A percentile compares a stretch with the other conserved stretches of the same genome.
Conservation (phyloP, 2,888 invertebrate genomes). For the Latheticus oryzae region DNA sequence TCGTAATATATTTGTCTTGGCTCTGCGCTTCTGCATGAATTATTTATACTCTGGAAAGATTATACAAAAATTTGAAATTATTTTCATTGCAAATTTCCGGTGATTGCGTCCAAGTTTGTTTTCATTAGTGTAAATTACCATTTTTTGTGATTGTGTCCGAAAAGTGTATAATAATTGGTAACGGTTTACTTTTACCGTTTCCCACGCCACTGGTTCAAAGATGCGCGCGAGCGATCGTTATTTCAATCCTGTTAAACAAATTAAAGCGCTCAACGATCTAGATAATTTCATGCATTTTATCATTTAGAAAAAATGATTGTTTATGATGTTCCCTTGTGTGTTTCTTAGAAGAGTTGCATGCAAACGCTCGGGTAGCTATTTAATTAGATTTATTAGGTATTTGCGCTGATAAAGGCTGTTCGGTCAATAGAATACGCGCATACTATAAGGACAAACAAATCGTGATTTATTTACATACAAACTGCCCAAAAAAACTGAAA, state of each 20-base stretch:
- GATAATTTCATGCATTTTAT: conserved; percentile 54
- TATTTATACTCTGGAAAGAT: conserved; percentile 36
- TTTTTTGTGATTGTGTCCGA: too few relatives aligned
- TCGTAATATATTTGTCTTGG: conserved; percentile 50
- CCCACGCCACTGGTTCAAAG: conserved; percentile 24
- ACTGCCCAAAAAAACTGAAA: too few relatives aligned
- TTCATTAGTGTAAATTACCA: conserved; percentile 1
- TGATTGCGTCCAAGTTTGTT: neutral
- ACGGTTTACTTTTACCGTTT: neutral
- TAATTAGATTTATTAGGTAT: conserved; percentile 60
- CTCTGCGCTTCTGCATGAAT: conserved; percentile 42
- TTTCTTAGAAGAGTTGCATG: conserved; percentile 54
- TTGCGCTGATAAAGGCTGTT: conserved; percentile 46
- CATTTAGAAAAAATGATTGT: conserved; percentile 51
- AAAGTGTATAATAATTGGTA: too few relatives aligned
- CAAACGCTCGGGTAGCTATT: conserved; percentile 49
- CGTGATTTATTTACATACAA: too few relatives aligned
- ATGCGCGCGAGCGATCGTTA: conserved; percentile 31
- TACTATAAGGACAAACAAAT: too few relatives aligned
- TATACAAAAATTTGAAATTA: too few relatives aligned
- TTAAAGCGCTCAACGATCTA: conserved; percentile 56
- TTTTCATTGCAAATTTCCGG: too few relatives aligned
- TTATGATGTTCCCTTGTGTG: conserved; percentile 54
- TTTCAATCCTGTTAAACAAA: conserved; percentile 55
- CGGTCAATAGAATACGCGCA: too few relatives aligned